These are phyloP conservation scores for Mamestra configurata DNA, from an alignment of 1,140 invertebrate species.

Conservation along the genomic window DNA sequence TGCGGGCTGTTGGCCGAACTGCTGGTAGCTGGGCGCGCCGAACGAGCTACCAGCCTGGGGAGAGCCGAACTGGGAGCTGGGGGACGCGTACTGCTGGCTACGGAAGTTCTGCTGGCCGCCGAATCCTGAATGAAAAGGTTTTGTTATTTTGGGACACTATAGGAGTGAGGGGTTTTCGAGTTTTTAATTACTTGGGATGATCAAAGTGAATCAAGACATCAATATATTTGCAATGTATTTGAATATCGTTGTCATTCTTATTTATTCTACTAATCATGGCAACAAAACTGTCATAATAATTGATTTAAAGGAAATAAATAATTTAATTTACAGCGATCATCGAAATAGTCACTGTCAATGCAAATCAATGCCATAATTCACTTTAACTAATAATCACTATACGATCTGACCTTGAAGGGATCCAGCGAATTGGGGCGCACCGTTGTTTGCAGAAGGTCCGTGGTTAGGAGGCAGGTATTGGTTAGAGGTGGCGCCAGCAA, in stretches of 20 bases:
- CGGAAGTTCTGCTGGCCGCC: slow-evolving; percentile 31
- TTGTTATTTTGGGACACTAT: neutral
- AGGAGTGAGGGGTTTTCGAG: no score
- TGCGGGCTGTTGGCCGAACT: slow-evolving; percentile 36
- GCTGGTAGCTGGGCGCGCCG: slow-evolving; percentile 43
- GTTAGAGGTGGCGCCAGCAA: slow-evolving; percentile 70
- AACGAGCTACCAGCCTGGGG: neutral
- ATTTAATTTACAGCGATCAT: neutral
- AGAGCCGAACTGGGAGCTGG: slow-evolving; percentile 10
- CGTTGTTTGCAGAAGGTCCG: slow-evolving; percentile 64
- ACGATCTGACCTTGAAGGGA: slow-evolving; percentile 55
- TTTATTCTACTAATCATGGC: no score
- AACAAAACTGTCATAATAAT: no score
- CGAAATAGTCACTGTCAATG: no score
- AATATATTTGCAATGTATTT: no score
- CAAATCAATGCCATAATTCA: no score
- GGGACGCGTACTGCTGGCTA: slow-evolving; percentile 59
- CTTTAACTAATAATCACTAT: neutral
- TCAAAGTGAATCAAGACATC: no score
- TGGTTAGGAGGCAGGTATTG: slow-evolving; percentile 81
- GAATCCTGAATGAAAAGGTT: slow-evolving; percentile 30
- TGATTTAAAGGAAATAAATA: no score
- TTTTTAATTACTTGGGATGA: no score
- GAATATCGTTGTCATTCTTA: no score
- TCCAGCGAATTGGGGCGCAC: slow-evolving; percentile 49